Base-by-base conservation (phyloP, 1,140 invertebrate species). In the Bombus sibiricus region DNA sequence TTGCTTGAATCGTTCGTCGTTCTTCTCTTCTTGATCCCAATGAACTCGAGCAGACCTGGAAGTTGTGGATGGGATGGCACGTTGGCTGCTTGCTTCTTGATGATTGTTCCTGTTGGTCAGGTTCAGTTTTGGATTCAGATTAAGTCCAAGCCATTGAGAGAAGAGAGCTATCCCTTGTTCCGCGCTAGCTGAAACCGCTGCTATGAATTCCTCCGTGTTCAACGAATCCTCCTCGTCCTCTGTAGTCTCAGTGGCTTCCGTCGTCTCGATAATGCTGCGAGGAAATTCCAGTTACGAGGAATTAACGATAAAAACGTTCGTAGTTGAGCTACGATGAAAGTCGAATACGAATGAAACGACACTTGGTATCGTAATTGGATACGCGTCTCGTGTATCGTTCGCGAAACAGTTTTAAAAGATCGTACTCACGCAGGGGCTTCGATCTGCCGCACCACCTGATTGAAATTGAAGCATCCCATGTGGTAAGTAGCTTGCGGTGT, bases 391-490 rank as follows among this genome's bases (percentile, higher is more conserved):
- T n/a, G 15, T 39, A 59, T 12, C 59, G 47, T 22, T 77, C 62
- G 15, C 12, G 2, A 37, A 57, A 59, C 25, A 32, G 3, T 71
- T 69, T 37, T 76, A 2, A 68, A 53, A 28, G 73, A 43, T 71
- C 41, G 41, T 88, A 93, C 93, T 94, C 89, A 95, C 94, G 90
- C 66, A 39, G 92, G 68, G 53, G 87, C 83, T 85, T 95, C 93
- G 68, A 94, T 90, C 82, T 95, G 94, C 32, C 92, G 92, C 74
- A 96, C 95, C 22, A 93, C 92, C 43, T 94, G 92, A 81, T 95
- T 92, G 90, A 96, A 95, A 86, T 94, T 94, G 92, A 96, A 96
- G 88, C 96, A 96, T 57, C 96, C 96, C 76, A 96, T 93, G 62
- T 93, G 93, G 86, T 96, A 96, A 18, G 94, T 94, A 22, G 94